These are phyloP conservation scores for Corythoichthys intestinalis DNA, from an alignment of 2,113 vertebrate genomes.

Conservation along the genomic window DNA sequence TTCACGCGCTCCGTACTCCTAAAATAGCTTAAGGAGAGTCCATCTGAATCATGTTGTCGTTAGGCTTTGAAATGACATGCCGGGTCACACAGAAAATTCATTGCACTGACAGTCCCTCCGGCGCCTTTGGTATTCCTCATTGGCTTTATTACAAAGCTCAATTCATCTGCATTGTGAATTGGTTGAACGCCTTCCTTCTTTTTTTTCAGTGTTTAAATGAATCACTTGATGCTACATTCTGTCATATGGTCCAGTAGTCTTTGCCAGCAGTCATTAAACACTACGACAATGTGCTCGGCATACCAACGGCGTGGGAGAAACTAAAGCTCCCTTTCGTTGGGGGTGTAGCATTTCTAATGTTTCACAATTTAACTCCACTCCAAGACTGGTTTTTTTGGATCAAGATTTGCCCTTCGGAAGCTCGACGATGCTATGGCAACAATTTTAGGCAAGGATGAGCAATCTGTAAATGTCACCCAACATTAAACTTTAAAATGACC, in stretches of 20 bases:
- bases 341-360: not conserved
- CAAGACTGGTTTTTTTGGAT: not conserved
- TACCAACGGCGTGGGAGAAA: not conserved
- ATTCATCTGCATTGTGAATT: not conserved
- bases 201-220: constrained; percentile 20
- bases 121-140: not conserved
- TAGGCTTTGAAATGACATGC: constrained; percentile 5
- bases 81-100: not conserved
- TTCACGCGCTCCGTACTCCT: not conserved
- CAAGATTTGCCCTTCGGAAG: not conserved
- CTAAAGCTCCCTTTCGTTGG: not conserved
- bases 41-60: not conserved
- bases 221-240: constrained; percentile 40
- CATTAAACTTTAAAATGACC: not conserved
- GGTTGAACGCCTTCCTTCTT: constrained; percentile 1
- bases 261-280: constrained; percentile 38
- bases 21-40: constrained; percentile 10
- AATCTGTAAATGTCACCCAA: not conserved
- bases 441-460: not conserved
- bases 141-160: not conserved
- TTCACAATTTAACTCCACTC: not conserved
- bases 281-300: constrained; percentile 17
- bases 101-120: not conserved
- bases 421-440: not conserved
- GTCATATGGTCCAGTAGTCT: constrained; percentile 39